Evolutionary conservation across 1,140 invertebrate species (phyloP).

Genomic region (Drosophila rufa): DNA sequence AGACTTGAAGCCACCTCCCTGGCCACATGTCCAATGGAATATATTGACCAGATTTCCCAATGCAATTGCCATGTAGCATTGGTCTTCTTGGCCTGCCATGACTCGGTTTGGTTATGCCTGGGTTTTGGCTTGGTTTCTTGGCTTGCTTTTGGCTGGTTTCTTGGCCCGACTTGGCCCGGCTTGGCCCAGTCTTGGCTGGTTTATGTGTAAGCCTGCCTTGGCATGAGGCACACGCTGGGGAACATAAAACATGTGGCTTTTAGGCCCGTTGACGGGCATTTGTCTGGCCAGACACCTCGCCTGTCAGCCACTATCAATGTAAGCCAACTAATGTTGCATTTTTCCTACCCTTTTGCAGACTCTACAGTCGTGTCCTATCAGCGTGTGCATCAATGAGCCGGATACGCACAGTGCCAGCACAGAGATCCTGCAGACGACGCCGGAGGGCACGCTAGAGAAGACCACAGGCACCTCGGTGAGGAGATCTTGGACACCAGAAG

Average conservation of each 20-base stretch:
- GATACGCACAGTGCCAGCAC: slow-evolving; percentile 77
- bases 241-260: slow-evolving; percentile 3
- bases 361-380: slow-evolving; percentile 78
- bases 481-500: fast-evolving
- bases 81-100: slow-evolving; percentile 42
- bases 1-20: not conserved
- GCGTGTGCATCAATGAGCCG: slow-evolving; percentile 77
- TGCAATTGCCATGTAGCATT: slow-evolving; percentile 28
- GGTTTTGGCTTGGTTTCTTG: slow-evolving; percentile 1
- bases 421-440: slow-evolving; percentile 73
- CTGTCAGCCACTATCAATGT: slow-evolving; percentile 35
- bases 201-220: slow-evolving; percentile 28
- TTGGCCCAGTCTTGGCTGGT: too few species aligned
- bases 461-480: slow-evolving; percentile 8
- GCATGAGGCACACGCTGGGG: slow-evolving; percentile 24
- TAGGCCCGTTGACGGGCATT: slow-evolving; percentile 55
- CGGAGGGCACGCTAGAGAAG: slow-evolving; percentile 80
- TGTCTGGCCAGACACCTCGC: slow-evolving; percentile 61
- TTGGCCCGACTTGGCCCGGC: too few species aligned
- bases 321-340: not conserved
- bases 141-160: too few species aligned
- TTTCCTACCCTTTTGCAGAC: slow-evolving; percentile 54
- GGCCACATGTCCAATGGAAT: too few species aligned
- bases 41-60: not conserved
- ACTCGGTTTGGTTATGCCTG: slow-evolving; percentile 26